Evolutionary conservation across 2,113 vertebrate species (phyloP).

Genomic region (Nipponia nippon): DNA sequence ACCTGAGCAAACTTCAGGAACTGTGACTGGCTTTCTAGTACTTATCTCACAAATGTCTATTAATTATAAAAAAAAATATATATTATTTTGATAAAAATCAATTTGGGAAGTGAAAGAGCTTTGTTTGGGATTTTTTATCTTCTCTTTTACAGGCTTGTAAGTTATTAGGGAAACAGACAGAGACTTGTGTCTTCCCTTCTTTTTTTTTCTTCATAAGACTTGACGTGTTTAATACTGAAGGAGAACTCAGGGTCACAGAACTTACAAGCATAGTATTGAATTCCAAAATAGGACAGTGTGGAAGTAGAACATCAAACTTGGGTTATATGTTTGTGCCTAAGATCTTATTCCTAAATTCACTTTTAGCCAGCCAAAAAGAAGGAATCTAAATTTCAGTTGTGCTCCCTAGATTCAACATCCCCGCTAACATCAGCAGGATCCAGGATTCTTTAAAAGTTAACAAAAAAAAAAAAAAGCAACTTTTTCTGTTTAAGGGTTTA

Average conservation of each 20-base stretch:
- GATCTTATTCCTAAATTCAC: not conserved
- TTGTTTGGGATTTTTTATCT: not conserved
- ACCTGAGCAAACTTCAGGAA: not conserved
- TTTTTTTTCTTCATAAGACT: not conserved
- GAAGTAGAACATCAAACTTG: not conserved
- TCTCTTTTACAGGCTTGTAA: not conserved
- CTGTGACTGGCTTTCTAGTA: not conserved
- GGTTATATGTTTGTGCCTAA: not conserved
- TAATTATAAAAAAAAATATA: not conserved
- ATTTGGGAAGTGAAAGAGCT: not conserved
- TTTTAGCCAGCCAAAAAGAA: not conserved
- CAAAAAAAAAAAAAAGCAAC: not conserved
- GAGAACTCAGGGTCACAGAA: not conserved
- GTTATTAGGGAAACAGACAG: not conserved
- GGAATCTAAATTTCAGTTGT: not conserved
- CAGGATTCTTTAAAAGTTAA: not conserved
- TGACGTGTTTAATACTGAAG: not conserved
- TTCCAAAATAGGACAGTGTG: not conserved
- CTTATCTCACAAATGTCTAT: not conserved
- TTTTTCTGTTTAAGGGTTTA: not conserved
- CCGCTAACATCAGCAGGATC: not conserved
- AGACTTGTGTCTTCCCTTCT: not conserved
- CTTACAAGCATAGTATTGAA: not conserved
- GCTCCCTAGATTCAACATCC: rapidly evolving
- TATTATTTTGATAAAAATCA: not conserved